Conservation (phyloP, 2,113 vertebrate species). For the Cichladusa arquata region DNA sequence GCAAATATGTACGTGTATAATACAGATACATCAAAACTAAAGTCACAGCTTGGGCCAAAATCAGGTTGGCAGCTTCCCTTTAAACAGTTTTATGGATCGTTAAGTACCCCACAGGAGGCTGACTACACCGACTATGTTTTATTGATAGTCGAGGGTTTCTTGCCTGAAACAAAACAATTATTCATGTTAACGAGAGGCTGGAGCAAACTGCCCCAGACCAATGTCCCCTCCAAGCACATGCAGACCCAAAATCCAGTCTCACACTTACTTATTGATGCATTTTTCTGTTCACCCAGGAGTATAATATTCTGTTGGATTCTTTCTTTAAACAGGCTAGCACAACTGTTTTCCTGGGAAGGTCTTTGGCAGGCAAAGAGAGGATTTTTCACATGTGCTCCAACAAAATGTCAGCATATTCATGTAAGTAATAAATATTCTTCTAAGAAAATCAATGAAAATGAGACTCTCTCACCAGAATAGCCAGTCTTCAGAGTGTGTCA, state of each 20-base stretch:
- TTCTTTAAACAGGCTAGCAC: neutral
- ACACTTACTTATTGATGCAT: neutral
- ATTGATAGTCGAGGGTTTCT: neutral
- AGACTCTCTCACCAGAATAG: neutral
- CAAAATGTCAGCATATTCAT: neutral
- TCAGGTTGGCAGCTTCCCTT: slow-evolving; percentile 33
- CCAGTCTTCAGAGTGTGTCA: neutral
- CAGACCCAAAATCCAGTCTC: neutral
- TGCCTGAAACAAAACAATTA: slow-evolving; percentile 36
- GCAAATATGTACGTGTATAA: neutral
- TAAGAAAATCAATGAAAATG: slow-evolving; percentile 4
- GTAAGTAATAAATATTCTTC: neutral
- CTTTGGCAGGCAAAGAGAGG: neutral
- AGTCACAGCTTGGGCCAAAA: slow-evolving; percentile 18
- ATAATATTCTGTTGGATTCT: neutral
- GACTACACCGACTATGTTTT: neutral
- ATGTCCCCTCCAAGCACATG: neutral
- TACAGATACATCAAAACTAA: neutral
- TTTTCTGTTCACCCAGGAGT: neutral
- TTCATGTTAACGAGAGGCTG: slow-evolving; percentile 22
- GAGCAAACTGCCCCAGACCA: neutral
- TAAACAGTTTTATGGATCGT: slow-evolving; percentile 50
- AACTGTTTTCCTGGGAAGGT: slow-evolving; percentile 8
- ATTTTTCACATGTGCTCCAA: neutral
- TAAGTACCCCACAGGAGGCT: slow-evolving; percentile 30